Evolutionary conservation across 2,113 vertebrate genomes (phyloP), one percentile per base, ranked within the genome.

Genomic region (Cololabis saira): DNA sequence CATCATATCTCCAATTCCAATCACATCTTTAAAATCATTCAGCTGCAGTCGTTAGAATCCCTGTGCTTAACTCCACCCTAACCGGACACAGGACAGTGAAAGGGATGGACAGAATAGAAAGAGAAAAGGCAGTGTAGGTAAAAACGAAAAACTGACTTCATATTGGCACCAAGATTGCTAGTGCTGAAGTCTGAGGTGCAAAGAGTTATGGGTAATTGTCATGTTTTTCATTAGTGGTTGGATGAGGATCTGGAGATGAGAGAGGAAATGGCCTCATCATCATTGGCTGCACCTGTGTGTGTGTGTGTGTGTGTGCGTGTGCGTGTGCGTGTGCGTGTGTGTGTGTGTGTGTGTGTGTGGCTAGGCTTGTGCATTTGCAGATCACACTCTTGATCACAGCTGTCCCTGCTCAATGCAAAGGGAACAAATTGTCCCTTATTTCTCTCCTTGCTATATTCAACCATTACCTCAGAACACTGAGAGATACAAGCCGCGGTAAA

Each of bases 201-300:
- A 80, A 67, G 82, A 87, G 81, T 87, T 89, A 88, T 77, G 82
- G 87, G 93, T 94, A 92, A 94, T 93, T 93, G 91, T 90, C 76
- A 65, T 89, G 87, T 92, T 93, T 94, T 93, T 93, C 92, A 93
- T 94, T 92, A 93, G 90, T 70, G 71, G 75, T 84, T 78, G 86
- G 87, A 93, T 90, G 91, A 92, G 88, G 84, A 92, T 89, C 91
- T 79, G 83, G 81, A 90, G 89, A 92, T 91, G 88, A 89, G 88
- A 74, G 80, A 87, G 88, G 90, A 93, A 93, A 93, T 93, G 82
- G 92, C 83, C 89, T 92, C 85, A 92, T 92, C 89, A 89, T 87
- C 86, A 84, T 78, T 63, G 52, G 64, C 76, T 83, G 57, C 78
- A 69, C 65, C 56, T 42, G 21, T 64, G 79, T 77, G 61, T 65